A percentile compares a stretch with the other conserved stretches of the same genome.
These are phyloP conservation scores for Parnassius glacialis DNA, from an alignment of 2,888 invertebrate species.

Conservation along the genomic window DNA sequence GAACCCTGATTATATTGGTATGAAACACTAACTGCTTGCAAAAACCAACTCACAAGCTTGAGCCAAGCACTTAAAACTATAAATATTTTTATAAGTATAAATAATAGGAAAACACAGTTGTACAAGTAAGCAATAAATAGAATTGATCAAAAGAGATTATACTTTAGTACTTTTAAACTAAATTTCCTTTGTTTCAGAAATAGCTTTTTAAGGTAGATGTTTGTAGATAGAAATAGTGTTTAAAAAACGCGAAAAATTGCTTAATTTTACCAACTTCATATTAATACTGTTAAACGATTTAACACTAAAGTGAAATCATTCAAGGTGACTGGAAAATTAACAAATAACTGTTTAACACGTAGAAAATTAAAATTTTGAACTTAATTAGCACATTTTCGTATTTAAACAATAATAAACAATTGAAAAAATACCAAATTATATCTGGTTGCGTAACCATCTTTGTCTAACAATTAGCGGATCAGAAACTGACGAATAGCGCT, in stretches of 20 bases:
- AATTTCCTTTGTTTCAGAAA: conserved; percentile 26
- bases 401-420: conserved; percentile 35
- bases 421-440: conserved; percentile 54
- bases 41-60: conserved; percentile 65
- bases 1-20: conserved; percentile 49
- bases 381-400: conserved; percentile 23
- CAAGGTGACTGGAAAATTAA: conserved; percentile 66
- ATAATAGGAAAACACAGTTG: conserved; percentile 31
- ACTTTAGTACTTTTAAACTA: neutral
- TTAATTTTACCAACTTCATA: conserved; percentile 1
- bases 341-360: conserved; percentile 27
- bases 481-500: conserved; percentile 47
- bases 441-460: conserved; percentile 55
- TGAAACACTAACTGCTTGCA: conserved; percentile 74
- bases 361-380: conserved; percentile 30
- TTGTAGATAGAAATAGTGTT: conserved; percentile 6
- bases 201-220: conserved; percentile 10
- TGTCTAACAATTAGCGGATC: conserved; percentile 43
- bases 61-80: conserved; percentile 49
- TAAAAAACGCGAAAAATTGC: conserved; percentile 7
- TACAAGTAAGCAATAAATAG: conserved; percentile 28
- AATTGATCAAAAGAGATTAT: conserved; percentile 1
- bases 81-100: conserved; percentile 37
- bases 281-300: conserved; percentile 28
- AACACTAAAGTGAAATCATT: conserved; percentile 37